phyloP scores from a whole-genome alignment of 2,113 vertebrate species.

The Sorex araneus region DNA sequence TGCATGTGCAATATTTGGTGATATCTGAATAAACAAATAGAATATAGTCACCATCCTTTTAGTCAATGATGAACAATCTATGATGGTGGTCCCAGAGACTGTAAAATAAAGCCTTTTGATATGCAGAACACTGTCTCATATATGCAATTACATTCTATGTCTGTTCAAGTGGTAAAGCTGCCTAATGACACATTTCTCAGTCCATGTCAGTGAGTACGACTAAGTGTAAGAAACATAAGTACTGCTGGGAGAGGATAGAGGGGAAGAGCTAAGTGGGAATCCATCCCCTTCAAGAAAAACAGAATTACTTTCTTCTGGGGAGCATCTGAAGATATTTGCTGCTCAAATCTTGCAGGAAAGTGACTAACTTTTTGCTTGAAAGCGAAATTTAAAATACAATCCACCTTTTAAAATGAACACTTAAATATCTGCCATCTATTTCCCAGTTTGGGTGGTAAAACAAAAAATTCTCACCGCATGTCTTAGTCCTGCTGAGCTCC shows the following conservation, averaged over 20 bases:
- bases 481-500: not conserved
- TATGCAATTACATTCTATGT: not conserved
- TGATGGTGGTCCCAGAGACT: not conserved
- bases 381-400: constrained; percentile 32
- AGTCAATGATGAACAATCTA: not conserved
- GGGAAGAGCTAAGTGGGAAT: not conserved
- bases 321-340: not conserved
- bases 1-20: not conserved
- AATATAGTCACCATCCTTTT: not conserved
- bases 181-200: not conserved
- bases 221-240: not conserved
- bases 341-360: not conserved
- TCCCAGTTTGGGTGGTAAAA: not conserved
- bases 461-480: not conserved
- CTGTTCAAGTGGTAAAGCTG: not conserved
- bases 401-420: not conserved
- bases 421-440: not conserved
- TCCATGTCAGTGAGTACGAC: not conserved
- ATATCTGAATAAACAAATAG: not conserved
- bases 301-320: not conserved
- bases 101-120: not conserved
- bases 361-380: constrained; percentile 52
- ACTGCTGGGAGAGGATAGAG: not conserved
- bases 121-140: no score
- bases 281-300: not conserved